Percentiles rank a stretch among this genome's conserved stretches.
phyloP scores from a whole-genome alignment of 1,140 invertebrate species.

The Globodera rostochiensis region DNA sequence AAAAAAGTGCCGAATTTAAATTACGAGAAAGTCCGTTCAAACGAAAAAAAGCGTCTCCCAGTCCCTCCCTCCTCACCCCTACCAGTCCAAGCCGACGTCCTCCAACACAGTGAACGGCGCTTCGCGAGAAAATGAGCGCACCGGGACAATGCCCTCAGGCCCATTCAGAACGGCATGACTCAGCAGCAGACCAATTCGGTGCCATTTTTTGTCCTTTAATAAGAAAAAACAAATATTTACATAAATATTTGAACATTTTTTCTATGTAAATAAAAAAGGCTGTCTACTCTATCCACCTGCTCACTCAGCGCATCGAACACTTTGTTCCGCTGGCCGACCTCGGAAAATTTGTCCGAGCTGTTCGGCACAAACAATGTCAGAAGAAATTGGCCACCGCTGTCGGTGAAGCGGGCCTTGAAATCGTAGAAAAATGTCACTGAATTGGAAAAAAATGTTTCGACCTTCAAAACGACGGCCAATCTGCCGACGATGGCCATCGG shows the following conservation, averaged over 20 bases:
- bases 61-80: background rate
- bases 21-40: too few species aligned
- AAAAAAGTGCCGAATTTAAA: background rate
- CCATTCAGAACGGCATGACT: constrained; percentile 37
- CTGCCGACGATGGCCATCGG: constrained; percentile 40
- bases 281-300: background rate
- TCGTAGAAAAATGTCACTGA: constrained; percentile 6
- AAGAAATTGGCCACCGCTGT: constrained; percentile 3
- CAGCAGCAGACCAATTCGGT: constrained; percentile 27
- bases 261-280: constrained; percentile 11
- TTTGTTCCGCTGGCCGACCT: background rate
- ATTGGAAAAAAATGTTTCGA: background rate
- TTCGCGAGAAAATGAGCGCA: constrained; percentile 5
- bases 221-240: constrained; percentile 13
- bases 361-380: constrained; percentile 20
- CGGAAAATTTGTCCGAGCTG: constrained; percentile 1
- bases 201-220: constrained; percentile 40
- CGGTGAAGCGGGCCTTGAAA: background rate
- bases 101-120: constrained; percentile 29
- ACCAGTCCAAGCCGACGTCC: constrained; percentile 34
- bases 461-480: constrained; percentile 47
- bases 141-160: constrained; percentile 12
- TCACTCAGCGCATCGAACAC: background rate
- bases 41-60: too few species aligned
- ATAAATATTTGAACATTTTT: constrained; percentile 8